phyloP scores from a whole-genome alignment of 2,888 invertebrate species.

The Cosmia pyralina region DNA sequence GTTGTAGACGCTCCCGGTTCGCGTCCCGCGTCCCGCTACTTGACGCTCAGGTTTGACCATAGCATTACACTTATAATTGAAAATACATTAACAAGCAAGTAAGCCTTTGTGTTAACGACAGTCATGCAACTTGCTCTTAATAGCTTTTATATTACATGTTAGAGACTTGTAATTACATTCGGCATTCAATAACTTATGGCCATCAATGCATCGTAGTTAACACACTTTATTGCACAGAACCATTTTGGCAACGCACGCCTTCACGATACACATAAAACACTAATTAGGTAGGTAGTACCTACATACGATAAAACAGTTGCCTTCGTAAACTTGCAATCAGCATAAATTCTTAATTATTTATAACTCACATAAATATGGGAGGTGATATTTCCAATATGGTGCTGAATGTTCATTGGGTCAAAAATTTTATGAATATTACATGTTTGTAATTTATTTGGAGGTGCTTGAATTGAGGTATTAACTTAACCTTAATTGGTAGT shows the following conservation, averaged over 20 bases:
- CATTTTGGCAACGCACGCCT: slow-evolving; percentile 47
- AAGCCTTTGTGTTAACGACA: neutral
- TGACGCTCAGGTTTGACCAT: too few relatives aligned
- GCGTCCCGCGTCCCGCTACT: too few relatives aligned
- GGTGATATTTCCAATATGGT: slow-evolving; percentile 59
- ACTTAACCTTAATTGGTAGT: neutral
- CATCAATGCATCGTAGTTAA: neutral
- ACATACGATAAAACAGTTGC: slow-evolving; percentile 65
- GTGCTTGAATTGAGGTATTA: slow-evolving; percentile 1
- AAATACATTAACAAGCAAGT: neutral
- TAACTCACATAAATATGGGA: slow-evolving; percentile 47
- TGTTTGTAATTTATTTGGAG: slow-evolving; percentile 15
- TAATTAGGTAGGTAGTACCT: slow-evolving; percentile 70
- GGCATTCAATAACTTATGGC: slow-evolving; percentile 14
- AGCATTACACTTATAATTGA: slow-evolving; percentile 1
- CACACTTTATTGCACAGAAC: slow-evolving; percentile 11
- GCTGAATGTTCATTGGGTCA: slow-evolving; percentile 47
- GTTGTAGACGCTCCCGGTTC: too few relatives aligned
- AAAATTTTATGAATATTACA: slow-evolving; percentile 36
- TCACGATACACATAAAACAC: slow-evolving; percentile 72
- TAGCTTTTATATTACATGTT: slow-evolving; percentile 37
- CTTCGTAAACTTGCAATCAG: slow-evolving; percentile 71
- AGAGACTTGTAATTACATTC: slow-evolving; percentile 32
- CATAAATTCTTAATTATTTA: slow-evolving; percentile 72
- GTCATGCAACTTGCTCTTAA: slow-evolving; percentile 9